Evolutionary conservation across 2,113 vertebrate species (phyloP).

Genomic region (rabbit (Oryctolagus cuniculus)): DNA sequence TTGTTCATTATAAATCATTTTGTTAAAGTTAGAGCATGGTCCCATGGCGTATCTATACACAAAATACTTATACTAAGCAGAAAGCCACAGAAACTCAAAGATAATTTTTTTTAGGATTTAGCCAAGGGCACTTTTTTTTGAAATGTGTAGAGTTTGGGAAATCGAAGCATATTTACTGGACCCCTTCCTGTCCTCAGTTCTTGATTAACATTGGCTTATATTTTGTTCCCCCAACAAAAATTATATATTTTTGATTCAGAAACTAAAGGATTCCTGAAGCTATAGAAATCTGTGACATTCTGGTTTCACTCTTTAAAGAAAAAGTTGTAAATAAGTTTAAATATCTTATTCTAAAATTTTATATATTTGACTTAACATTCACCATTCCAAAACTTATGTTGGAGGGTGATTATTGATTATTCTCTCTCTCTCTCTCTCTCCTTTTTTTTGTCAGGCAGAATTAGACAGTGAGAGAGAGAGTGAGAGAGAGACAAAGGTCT

Average conservation of each 20-base stretch:
- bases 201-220: neutral
- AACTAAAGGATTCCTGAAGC: neutral
- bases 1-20: neutral
- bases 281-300: neutral
- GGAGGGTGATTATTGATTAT: neutral
- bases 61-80: no score
- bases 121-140: neutral
- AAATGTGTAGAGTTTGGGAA: neutral
- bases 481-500: no score
- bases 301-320: neutral
- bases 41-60: no score
- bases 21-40: neutral
- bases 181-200: no score
- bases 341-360: neutral
- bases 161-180: neutral
- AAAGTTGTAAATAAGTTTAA: neutral
- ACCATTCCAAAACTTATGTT: neutral
- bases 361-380: neutral
- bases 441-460: no score
- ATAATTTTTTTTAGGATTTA: neutral
- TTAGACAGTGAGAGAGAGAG: no score
- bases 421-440: neutral
- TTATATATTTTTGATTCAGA: neutral
- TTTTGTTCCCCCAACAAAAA: accelerated
- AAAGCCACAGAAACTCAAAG: neutral